These are phyloP conservation scores for Entomobrya multifasciata DNA, from an alignment of 2,888 invertebrate genomes.

Conservation along the genomic window DNA sequence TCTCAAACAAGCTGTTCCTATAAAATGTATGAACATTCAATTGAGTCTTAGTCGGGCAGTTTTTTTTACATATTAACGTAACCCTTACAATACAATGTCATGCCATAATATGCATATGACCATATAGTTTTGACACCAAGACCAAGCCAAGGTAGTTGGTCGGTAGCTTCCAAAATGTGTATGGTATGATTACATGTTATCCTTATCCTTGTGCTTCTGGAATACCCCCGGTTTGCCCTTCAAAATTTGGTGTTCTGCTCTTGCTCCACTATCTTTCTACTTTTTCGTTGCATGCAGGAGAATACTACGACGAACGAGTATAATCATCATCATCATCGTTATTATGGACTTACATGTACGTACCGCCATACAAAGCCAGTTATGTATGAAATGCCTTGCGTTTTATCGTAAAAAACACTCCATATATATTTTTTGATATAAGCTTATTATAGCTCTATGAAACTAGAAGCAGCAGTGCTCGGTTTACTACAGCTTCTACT, in stretches of 20 bases:
- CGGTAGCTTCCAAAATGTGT: slow-evolving; percentile 40
- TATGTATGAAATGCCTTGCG: slow-evolving; percentile 31
- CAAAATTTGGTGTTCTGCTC: slow-evolving; percentile 46
- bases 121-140: slow-evolving; percentile 1
- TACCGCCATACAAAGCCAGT: too few relatives aligned
- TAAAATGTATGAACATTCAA: slow-evolving; percentile 10
- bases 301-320: too few relatives aligned
- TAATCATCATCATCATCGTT: too few relatives aligned
- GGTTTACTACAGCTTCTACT: too few relatives aligned
- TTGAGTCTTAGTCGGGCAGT: background rate
- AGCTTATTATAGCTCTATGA: too few relatives aligned
- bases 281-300: slow-evolving; percentile 15
- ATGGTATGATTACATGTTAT: slow-evolving; percentile 51
- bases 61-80: background rate
- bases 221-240: slow-evolving; percentile 68
- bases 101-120: background rate
- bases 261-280: slow-evolving; percentile 17
- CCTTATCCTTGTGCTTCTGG: slow-evolving; percentile 50
- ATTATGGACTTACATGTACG: too few relatives aligned
- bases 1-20: slow-evolving; percentile 44
- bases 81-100: background rate
- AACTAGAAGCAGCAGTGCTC: too few relatives aligned
- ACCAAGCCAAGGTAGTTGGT: slow-evolving; percentile 60
- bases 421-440: background rate
- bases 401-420: slow-evolving; percentile 31